phyloP scores from a whole-genome alignment of 2,797 vertebrate species.

The Micromesistius poutassou region DNA sequence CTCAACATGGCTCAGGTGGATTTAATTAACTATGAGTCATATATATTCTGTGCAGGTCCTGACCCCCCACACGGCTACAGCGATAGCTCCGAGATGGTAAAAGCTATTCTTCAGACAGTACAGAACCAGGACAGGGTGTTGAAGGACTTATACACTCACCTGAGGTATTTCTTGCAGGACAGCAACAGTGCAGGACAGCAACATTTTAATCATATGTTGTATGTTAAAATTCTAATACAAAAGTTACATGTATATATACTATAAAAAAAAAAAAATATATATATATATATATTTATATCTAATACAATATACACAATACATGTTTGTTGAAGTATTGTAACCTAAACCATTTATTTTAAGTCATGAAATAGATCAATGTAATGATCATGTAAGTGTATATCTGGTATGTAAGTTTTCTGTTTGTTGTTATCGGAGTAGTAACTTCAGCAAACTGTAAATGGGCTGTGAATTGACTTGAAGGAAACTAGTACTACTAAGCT shows the following conservation, averaged over 20 bases:
- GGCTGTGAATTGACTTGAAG: not conserved
- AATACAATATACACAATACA: not conserved
- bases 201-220: not conserved
- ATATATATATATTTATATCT: no score
- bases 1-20: not conserved
- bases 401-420: not conserved
- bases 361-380: not conserved
- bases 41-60: conserved; percentile 60
- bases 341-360: not conserved
- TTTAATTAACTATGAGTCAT: not conserved
- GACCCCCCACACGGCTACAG: conserved; percentile 90
- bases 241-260: no score
- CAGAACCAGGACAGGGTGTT: conserved; percentile 95
- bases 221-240: not conserved
- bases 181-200: not conserved
- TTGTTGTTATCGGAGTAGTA: not conserved
- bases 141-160: conserved; percentile 92
- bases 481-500: not conserved
- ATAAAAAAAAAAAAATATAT: no score
- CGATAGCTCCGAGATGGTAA: conserved; percentile 97
- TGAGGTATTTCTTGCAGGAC: conserved; percentile 78
- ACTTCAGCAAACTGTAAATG: not conserved
- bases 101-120: conserved; percentile 91
- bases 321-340: no score
- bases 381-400: not conserved